Base-by-base conservation (phyloP, 2,888 invertebrate genomes). In the Epirrita christyi region DNA sequence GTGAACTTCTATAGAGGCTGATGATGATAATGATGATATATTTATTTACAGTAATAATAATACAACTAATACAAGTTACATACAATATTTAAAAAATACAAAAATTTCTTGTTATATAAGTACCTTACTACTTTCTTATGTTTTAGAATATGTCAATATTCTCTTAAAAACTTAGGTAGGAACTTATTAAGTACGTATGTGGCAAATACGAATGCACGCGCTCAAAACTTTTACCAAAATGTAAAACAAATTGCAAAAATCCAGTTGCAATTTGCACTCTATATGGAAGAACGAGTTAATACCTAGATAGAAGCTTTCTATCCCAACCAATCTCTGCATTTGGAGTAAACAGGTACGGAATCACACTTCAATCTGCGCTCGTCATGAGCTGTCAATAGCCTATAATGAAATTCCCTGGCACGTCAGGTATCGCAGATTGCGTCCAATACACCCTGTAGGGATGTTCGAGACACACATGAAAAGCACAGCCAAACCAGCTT, bases 391-490 rank as follows among this genome's bases (percentile, higher is more conserved):
- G 75, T 84, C 82, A 80, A 85, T 83, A 81, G 75, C 78, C 80
- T 74, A 76, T 88, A 88, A 89, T 89, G 83, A 87, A 88, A 89
- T 88, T 87, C 83, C 76, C 78, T 73, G 78, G 78, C 76, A 82
- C 79, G 82, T 81, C 84, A 89, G 86, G 83, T 88, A 88, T 83
- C 83, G 79, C 81, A 85, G 86, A 88, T 89, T 86, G 86, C 85
- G 78, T 86, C 80, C 86, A 84, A 87, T 87, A 86, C 81, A 78
- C 82, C 86, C 85, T 78, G 76, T 71, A 84, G 86, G 83, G 81
- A 74, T 79, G 77, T 80, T 80, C 71, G 65, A 67, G 74, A 68
- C 76, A 75, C 79, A 76, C 73, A 79, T 68, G 70, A 71, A 76
- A 73, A 73, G 64, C 67, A 59, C 63, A 66, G 63, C 70, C 63